phyloP scores from a whole-genome alignment of 1,140 invertebrate genomes.

The Neodiprion virginianus region DNA sequence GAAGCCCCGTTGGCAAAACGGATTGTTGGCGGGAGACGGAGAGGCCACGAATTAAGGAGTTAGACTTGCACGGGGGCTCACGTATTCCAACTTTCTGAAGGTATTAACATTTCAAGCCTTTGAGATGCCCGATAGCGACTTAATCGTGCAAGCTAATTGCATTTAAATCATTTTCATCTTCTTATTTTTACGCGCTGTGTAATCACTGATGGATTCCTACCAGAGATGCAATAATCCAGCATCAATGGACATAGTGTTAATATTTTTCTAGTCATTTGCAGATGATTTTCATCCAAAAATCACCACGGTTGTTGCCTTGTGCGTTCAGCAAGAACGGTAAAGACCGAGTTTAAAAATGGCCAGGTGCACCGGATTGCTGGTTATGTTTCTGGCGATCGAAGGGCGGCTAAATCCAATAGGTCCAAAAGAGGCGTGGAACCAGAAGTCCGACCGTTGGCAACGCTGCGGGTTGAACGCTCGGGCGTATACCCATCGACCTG shows the following conservation, averaged over 20 bases:
- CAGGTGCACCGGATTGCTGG: not conserved
- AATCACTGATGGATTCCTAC: too few species aligned
- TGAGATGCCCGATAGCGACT: not conserved
- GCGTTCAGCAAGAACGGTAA: not conserved
- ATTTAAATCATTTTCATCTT: not conserved
- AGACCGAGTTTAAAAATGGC: not conserved
- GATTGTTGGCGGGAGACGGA: conserved; percentile 14
- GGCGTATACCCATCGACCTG: not conserved
- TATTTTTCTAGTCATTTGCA: not conserved
- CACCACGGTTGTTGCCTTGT: not conserved
- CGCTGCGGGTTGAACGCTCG: conserved; percentile 12
- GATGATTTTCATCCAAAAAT: not conserved
- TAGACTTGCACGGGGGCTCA: not conserved
- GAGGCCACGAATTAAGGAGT: not conserved
- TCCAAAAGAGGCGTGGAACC: not conserved
- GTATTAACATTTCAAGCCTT: not conserved
- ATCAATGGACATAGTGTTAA: too few species aligned
- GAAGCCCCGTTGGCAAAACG: conserved; percentile 9
- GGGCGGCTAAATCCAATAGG: not conserved
- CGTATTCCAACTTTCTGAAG: not conserved
- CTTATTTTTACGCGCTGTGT: too few species aligned
- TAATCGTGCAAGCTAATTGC: not conserved
- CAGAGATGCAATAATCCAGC: too few species aligned
- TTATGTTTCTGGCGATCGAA: not conserved
- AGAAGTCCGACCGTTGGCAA: not conserved